Evolutionary conservation across 2,888 invertebrate species (phyloP), one percentile per base, ranked within the genome.

Genomic region (Macrostomum cliftonense): DNA sequence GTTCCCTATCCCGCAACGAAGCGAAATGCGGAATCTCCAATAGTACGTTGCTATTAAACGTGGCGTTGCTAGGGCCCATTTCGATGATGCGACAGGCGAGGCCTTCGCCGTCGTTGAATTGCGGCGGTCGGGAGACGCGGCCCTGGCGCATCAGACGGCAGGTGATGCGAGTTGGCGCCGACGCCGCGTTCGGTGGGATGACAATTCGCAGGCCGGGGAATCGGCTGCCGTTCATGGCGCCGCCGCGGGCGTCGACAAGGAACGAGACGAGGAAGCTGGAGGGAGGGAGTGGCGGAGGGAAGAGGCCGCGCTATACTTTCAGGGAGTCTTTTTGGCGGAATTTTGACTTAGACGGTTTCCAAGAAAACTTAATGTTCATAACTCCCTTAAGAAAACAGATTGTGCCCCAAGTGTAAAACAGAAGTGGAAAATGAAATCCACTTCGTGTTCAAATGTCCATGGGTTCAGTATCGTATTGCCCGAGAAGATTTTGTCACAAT

Each of bases 11-110:
- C 13, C 97, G 80, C 46, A 99, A 76, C 0, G 95, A 91, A 1
- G 95, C 97, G 72, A 95, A 99, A 74, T 99, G 97, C 36, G 97
- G 97, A 49, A 95, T 88, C 75, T 95, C 93, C 59, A 93, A 79
- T 54, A 91, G 81, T 39, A 71, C 62, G 28, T 67, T 68, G 43
- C 68, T 68, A 60, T 39, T 51, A 38, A 51, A 51, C 13, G 43
- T 28, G 9, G 50, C 28, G 17, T 43, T 16, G 21, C 13, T 19
- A n/a, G 51, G 51, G 19, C 51, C 48, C 51, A 51, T 51, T 43
- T 51, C 51, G 36, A 51, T 45, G 14, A 51, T 37, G 51, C 97
- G 43, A 37, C 51, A 51, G 28, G 49, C 51, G 12, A 51, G 40
- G 19, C 44, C 49, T 14, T 51, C 51, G n/a, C 51, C 51, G 16